Evolutionary conservation across 2,888 invertebrate genomes (phyloP).

Genomic region (Drosophila cognata): DNA sequence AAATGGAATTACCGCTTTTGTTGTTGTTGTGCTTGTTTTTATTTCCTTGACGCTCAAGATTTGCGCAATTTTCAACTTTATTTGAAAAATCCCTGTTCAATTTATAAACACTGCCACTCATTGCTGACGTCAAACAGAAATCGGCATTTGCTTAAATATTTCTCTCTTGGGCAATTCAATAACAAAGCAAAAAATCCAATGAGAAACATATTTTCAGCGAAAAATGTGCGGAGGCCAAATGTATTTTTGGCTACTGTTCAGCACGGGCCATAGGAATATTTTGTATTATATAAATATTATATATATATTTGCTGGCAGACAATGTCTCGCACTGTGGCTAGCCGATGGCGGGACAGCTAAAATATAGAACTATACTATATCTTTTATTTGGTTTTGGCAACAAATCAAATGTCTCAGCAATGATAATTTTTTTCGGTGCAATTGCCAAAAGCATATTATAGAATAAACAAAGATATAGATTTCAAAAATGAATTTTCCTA

Average conservation of each 20-base stretch:
- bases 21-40: conserved; percentile 3
- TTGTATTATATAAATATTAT: conserved; percentile 21
- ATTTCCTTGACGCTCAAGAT: conserved; percentile 28
- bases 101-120: conserved; percentile 44
- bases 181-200: conserved; percentile 40
- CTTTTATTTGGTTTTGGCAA: conserved; percentile 47
- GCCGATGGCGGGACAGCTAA: conserved; percentile 68
- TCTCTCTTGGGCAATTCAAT: conserved; percentile 44
- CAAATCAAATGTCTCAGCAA: conserved; percentile 40
- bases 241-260: conserved; percentile 66
- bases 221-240: conserved; percentile 54
- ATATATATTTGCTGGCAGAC: conserved; percentile 32
- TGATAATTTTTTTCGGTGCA: conserved; percentile 19
- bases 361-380: conserved; percentile 40
- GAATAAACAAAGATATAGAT: background rate
- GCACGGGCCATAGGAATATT: conserved; percentile 12
- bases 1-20: conserved; percentile 11
- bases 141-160: conserved; percentile 6
- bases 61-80: conserved; percentile 12
- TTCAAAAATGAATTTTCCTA: background rate
- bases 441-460: conserved; percentile 27
- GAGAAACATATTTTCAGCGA: conserved; percentile 55
- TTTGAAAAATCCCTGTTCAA: conserved; percentile 1
- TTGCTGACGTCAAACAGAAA: conserved; percentile 58
- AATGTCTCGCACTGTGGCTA: conserved; percentile 72